Evolutionary conservation across 1,140 invertebrate species (phyloP).

Genomic region (Limonius californicus): DNA sequence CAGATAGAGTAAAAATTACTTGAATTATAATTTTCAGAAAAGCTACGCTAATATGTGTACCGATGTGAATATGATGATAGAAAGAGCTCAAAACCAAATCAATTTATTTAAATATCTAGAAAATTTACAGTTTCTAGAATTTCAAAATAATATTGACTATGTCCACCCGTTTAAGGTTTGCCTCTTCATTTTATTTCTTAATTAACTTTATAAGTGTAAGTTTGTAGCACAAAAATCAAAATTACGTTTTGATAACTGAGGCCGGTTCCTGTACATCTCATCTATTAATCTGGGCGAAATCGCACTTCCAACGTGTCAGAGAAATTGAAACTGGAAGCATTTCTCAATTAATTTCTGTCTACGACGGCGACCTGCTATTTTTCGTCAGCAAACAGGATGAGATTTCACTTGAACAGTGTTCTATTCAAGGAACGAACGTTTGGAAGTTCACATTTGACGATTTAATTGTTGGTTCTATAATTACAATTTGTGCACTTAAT

Average conservation of each 20-base stretch:
- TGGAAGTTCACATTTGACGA: slow-evolving; percentile 46
- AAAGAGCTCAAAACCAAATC: slow-evolving; percentile 41
- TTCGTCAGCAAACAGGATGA: slow-evolving; percentile 41
- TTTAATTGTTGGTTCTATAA: slow-evolving; percentile 26
- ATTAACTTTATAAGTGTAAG: not conserved
- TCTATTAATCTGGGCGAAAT: slow-evolving; percentile 30
- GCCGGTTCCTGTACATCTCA: slow-evolving; percentile 36
- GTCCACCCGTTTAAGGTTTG: slow-evolving; percentile 42
- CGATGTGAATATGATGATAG: slow-evolving; percentile 36
- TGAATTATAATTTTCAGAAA: not conserved
- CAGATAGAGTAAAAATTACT: not conserved
- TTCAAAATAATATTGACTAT: slow-evolving; percentile 38
- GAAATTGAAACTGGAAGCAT: slow-evolving; percentile 39
- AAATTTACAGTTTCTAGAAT: slow-evolving; percentile 41
- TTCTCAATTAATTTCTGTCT: slow-evolving; percentile 41
- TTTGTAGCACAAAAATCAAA: slow-evolving; percentile 27
- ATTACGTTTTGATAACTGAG: slow-evolving; percentile 48
- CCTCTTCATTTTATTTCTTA: not conserved
- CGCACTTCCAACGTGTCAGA: slow-evolving; percentile 27
- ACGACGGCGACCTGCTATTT: slow-evolving; percentile 36
- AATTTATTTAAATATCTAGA: slow-evolving; percentile 50
- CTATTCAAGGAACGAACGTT: slow-evolving; percentile 40
- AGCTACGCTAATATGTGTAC: slow-evolving; percentile 30
- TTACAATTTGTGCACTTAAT: no score
- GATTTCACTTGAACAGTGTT: slow-evolving; percentile 25